phyloP scores from a whole-genome alignment of 2,113 vertebrate species.

The Eudorcas thomsonii region DNA sequence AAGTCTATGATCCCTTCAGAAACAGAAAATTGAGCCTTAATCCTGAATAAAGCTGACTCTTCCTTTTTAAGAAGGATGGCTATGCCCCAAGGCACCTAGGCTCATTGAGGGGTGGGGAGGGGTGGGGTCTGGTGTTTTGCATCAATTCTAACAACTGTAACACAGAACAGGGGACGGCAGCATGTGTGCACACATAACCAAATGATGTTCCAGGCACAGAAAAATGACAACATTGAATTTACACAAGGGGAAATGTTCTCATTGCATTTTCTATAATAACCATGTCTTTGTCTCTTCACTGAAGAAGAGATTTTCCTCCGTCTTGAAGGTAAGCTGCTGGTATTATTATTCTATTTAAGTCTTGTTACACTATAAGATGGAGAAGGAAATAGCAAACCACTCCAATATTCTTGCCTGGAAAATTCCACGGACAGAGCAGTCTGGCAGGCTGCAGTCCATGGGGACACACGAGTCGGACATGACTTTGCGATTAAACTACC shows the following conservation, averaged over 20 bases:
- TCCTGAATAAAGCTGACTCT: background rate
- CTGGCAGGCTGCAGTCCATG: rapidly evolving
- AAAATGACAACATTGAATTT: background rate
- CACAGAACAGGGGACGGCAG: background rate
- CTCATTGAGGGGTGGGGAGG: background rate
- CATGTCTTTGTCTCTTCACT: background rate
- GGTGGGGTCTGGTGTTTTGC: background rate
- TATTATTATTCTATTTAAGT: background rate
- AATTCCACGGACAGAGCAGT: background rate
- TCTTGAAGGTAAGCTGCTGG: background rate
- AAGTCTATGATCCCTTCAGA: background rate
- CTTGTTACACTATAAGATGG: background rate
- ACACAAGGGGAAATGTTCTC: background rate
- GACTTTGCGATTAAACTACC: background rate
- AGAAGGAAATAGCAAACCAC: background rate
- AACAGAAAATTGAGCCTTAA: background rate
- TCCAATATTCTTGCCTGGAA: background rate
- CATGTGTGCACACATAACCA: too few relatives aligned
- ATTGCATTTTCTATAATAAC: background rate
- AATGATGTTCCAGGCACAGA: background rate
- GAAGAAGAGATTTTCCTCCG: background rate
- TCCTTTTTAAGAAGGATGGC: background rate
- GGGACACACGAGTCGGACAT: background rate
- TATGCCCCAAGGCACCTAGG: background rate
- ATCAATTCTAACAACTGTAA: background rate